Base-by-base conservation (phyloP, 2,888 invertebrate genomes). In the Agrotis clavis region DNA sequence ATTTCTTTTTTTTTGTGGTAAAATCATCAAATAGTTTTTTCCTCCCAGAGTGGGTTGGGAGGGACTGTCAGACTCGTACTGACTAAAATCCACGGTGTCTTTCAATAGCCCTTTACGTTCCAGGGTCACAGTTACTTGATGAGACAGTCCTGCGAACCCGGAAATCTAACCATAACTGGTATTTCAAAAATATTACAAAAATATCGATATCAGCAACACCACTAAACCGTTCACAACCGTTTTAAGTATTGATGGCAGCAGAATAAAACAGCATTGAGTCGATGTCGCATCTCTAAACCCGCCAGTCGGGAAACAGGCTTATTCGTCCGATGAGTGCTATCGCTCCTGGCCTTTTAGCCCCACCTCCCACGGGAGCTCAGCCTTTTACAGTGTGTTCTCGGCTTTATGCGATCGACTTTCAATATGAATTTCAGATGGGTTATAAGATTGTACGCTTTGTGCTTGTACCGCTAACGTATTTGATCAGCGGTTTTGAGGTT, bases 211-310 rank as follows among this genome's bases (percentile, higher is more conserved):
- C 45, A 21, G 45, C 53, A 47, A 73, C 91, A 87, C 81, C 90
- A 86, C 93, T 92, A 91, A 90, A 90, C 89, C 91, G 88, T 93
- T 94, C 93, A 92, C 89, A 90, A 93, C 92, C 90, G 92, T 93
- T 94, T 96, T 95, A 96, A 95, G 95, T 96, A 96, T 96, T 96
- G 94, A 96, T 95, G 95, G 93, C 89, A 93, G 92, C 91, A 92
- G 95, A 95, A 95, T 95, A 95, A 95, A 95, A 95, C 95, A 95
- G 95, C 91, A 94, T 92, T 93, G 94, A 95, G 93, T 94, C 94
- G 92, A 93, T 92, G 95, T 94, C 93, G 92, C 95, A 94, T 94
- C 94, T 86, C 91, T 95, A 95, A 96, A 94, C 95, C 95, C 90
- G 90, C 90, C 88, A 93, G 94, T 92, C 93, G 95, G 94, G 94